Conservation (phyloP, 2,113 vertebrate genomes). For the Chamaea fasciata region DNA sequence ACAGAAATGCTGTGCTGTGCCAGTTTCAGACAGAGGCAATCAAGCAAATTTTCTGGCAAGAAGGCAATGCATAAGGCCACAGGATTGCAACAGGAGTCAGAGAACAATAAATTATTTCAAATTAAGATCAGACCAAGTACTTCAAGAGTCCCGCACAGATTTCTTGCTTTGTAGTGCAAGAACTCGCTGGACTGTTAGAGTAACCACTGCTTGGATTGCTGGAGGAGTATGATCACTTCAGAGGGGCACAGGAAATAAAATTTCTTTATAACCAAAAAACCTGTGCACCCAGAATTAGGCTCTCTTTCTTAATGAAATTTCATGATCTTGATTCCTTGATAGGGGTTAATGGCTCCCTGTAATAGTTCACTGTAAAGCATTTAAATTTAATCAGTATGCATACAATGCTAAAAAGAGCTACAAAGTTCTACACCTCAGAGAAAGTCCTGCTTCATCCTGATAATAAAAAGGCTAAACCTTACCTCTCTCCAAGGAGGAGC, state of each 20-base stretch:
- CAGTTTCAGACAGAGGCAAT: constrained; percentile 37
- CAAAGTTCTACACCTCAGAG: neutral
- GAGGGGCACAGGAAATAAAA: neutral
- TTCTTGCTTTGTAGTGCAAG: neutral
- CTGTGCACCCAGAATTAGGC: neutral
- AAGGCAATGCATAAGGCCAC: neutral
- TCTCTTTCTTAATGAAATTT: neutral
- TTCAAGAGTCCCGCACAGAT: neutral
- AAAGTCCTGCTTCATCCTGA: neutral
- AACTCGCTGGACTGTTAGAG: neutral
- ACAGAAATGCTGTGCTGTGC: constrained; percentile 41
- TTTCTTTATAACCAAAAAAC: neutral
- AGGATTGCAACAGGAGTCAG: constrained; percentile 32
- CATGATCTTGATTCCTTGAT: neutral
- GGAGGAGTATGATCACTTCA: neutral
- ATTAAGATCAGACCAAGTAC: constrained; percentile 1
- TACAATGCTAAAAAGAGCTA: neutral
- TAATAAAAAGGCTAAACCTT: neutral
- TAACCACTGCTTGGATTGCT: neutral
- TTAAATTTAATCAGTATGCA: neutral
- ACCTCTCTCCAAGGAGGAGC: neutral
- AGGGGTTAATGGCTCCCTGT: neutral
- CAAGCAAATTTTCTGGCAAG: constrained; percentile 42
- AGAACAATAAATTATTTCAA: constrained; percentile 35
- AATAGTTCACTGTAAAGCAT: neutral